Conservation (phyloP, 2,888 invertebrate genomes). For the Anodontia alba region DNA sequence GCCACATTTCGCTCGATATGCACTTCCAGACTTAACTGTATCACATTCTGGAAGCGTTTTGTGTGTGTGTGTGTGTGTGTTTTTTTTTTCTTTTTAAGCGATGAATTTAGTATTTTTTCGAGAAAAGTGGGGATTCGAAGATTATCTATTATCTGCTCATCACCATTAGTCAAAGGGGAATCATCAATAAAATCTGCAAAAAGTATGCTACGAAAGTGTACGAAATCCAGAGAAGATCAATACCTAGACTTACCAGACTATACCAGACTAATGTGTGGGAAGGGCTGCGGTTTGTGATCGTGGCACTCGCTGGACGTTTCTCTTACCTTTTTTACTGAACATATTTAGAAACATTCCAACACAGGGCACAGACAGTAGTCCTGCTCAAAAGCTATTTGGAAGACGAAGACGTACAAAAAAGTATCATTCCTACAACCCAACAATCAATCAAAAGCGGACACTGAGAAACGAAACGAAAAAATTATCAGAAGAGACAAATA, state of each 20-base stretch:
- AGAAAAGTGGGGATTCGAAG: not conserved
- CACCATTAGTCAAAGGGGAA: not conserved
- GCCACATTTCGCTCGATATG: constrained; percentile 14
- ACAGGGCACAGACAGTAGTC: not conserved
- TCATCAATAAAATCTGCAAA: not conserved
- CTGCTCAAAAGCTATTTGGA: not conserved
- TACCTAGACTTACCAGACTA: not conserved
- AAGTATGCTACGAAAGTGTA: not conserved
- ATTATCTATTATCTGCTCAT: not conserved
- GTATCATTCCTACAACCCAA: not conserved
- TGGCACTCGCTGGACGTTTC: too few species aligned
- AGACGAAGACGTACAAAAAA: not conserved
- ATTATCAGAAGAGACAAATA: not conserved
- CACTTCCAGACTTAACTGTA: constrained; percentile 18
- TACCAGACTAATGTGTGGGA: too few species aligned
- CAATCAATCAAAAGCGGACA: not conserved
- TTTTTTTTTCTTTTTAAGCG: too few species aligned
- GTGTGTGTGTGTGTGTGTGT: too few species aligned
- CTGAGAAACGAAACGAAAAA: not conserved
- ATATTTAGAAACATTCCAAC: not conserved
- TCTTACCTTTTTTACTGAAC: too few species aligned
- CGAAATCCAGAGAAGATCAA: not conserved
- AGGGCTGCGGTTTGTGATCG: too few species aligned
- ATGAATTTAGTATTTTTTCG: not conserved
- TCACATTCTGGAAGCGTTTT: not conserved